Percentiles rank a stretch among this genome's conserved stretches.
phyloP scores from a whole-genome alignment of 1,140 invertebrate species.

The Lepidotrigona ventralis region DNA sequence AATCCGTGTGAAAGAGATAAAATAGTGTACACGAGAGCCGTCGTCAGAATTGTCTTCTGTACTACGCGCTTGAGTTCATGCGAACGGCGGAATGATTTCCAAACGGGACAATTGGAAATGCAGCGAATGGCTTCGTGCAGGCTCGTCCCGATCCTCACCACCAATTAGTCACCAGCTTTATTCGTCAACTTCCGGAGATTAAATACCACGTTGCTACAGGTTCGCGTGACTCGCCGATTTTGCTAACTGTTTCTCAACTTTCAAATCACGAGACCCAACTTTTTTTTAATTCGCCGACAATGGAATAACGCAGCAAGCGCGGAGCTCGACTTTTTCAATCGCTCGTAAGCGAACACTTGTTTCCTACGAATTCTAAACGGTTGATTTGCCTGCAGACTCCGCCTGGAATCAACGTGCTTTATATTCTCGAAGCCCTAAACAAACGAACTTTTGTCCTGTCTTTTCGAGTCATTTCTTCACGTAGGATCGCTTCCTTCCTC shows the following conservation, averaged over 20 bases:
- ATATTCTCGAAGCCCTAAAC: too few relatives aligned
- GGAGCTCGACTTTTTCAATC: neutral
- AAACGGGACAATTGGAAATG: constrained; percentile 59
- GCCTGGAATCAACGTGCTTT: too few relatives aligned
- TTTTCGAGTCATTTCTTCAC: too few relatives aligned
- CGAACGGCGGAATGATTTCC: constrained; percentile 52
- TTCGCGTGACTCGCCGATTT: neutral
- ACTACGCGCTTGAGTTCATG: constrained; percentile 39
- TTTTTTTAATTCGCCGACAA: too few relatives aligned
- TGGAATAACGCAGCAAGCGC: neutral
- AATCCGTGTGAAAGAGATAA: neutral
- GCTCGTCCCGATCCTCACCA: constrained; percentile 55
- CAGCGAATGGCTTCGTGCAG: constrained; percentile 53
- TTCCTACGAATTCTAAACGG: too few relatives aligned
- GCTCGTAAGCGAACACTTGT: neutral
- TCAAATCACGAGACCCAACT: too few relatives aligned
- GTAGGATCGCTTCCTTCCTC: too few relatives aligned
- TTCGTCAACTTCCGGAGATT: constrained; percentile 43
- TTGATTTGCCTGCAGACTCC: too few relatives aligned
- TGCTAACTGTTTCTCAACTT: too few relatives aligned
- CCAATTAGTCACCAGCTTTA: constrained; percentile 54
- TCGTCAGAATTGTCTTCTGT: constrained; percentile 37
- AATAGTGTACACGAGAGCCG: neutral
- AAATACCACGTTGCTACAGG: constrained; percentile 1
- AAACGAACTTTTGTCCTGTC: too few relatives aligned